Evolutionary conservation across 2,888 invertebrate species (phyloP).

Genomic region (Cantharis rufa): DNA sequence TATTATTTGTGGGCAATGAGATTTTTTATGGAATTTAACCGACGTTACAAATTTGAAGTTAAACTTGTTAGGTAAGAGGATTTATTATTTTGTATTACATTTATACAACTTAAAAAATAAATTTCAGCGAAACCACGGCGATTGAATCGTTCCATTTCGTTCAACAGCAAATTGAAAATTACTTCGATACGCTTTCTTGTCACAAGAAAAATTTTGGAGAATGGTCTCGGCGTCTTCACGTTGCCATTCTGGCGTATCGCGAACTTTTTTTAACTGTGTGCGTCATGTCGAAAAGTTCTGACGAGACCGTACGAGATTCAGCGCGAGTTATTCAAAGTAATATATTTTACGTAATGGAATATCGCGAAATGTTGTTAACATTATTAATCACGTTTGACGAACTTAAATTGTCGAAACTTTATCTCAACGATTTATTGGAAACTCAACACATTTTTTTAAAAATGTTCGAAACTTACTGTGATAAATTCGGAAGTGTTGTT

Average conservation of each 20-base stretch:
- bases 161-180: conserved; percentile 88
- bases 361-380: conserved; percentile 84
- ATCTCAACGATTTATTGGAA: conserved; percentile 85
- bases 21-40: conserved; percentile 98
- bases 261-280: conserved; percentile 84
- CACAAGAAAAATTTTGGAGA: conserved; percentile 83
- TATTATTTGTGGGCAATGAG: conserved; percentile 93
- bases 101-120: conserved; percentile 9
- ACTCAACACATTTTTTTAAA: conserved; percentile 89
- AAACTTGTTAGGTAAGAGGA: conserved; percentile 80
- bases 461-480: conserved; percentile 79
- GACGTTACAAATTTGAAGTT: conserved; percentile 82
- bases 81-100: conserved; percentile 4
- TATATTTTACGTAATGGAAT: conserved; percentile 92
- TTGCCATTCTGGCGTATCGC: conserved; percentile 77
- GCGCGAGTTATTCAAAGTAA: conserved; percentile 88
- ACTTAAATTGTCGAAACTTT: conserved; percentile 80
- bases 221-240: conserved; percentile 86
- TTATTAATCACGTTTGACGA: conserved; percentile 84
- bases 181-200: conserved; percentile 78
- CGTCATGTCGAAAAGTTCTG: conserved; percentile 78
- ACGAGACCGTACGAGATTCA: conserved; percentile 73
- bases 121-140: conserved; percentile 88
- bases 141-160: conserved; percentile 91
- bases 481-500: conserved; percentile 65